Conservation (phyloP, 2,797 vertebrate genomes). For the Gila robusta region DNA sequence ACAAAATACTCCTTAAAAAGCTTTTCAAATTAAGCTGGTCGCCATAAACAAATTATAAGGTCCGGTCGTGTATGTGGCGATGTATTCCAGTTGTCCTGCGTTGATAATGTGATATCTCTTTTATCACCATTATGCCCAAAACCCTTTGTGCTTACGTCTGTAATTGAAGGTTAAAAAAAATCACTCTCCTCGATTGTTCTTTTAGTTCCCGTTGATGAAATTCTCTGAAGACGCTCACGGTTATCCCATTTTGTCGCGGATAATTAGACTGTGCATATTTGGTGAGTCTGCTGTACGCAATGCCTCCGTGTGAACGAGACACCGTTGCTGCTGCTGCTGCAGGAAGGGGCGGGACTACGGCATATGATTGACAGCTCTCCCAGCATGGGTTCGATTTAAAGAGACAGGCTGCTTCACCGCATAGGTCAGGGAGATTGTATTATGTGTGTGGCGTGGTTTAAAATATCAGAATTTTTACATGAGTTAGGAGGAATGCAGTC, state of each 20-base stretch:
- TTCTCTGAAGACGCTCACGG: background rate
- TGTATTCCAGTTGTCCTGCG: slow-evolving; percentile 55
- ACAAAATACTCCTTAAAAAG: slow-evolving; percentile 43
- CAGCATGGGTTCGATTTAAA: slow-evolving; percentile 73
- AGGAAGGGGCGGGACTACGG: slow-evolving; percentile 82
- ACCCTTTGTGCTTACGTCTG: slow-evolving; percentile 73
- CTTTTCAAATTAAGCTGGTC: background rate
- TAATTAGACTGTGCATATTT: slow-evolving; percentile 36
- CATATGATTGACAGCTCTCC: slow-evolving; percentile 63
- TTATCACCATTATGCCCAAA: slow-evolving; percentile 58
- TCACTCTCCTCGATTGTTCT: slow-evolving; percentile 25
- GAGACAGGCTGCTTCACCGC: slow-evolving; percentile 65
- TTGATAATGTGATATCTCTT: slow-evolving; percentile 60
- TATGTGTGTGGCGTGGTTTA: background rate
- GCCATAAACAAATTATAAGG: background rate
- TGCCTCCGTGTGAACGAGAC: slow-evolving; percentile 48
- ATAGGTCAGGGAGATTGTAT: background rate
- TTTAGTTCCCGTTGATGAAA: background rate
- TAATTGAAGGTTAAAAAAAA: slow-evolving; percentile 62
- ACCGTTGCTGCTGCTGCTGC: slow-evolving; percentile 72
- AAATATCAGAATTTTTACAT: background rate
- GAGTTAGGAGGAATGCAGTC: background rate
- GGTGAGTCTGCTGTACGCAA: slow-evolving; percentile 32
- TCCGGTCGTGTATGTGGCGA: slow-evolving; percentile 17
- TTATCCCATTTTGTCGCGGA: slow-evolving; percentile 51